Base-by-base conservation (phyloP, 2,797 vertebrate species). In the Agapornis canus region DNA sequence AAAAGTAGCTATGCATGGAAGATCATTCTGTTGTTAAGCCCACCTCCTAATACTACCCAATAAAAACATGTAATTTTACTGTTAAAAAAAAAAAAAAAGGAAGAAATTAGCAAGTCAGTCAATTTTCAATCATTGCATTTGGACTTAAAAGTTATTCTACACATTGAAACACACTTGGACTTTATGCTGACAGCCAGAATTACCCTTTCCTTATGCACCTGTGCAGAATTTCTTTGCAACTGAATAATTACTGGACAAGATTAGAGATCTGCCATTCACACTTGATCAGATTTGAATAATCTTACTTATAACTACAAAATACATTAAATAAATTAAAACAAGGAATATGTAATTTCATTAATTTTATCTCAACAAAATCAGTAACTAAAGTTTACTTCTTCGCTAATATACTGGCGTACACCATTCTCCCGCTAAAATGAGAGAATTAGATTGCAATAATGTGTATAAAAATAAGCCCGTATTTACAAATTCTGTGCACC, bases 381-480 rank as follows among this genome's bases (percentile, higher is more conserved):
- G 0, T 1, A 84, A 49, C n/a, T 68, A 35, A 12, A 73, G 23
- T 49, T 16, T 48, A 56, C 5, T 42, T 73, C 20, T 35, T 63
- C 4, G 6, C 15, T 54, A 73, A 61, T 10, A 27, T 4, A 35
- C 3, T 11, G 1, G 9, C 54, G 22, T 3, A 63, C 5, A 63
- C 2, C 2, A 1, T 21, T 66, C 10, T n/a, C 17, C 39, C 60
- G 52, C 1, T 1, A 61, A 60, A 79, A 27, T 8, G 6, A 61
- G n/a, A 84, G 35, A 66, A 49, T 11, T 13, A 66, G 10, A 69
- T 4, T 48, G 31, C 43, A 79, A 27, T 18, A 37, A 8, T 5
- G 10, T 9, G 14, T 5, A 19, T 13, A n/a, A 56, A 87, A 76
- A 2, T 14, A 66, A 60, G 5, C 14, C 11, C 5, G 0, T 26